phyloP scores from a whole-genome alignment of 2,113 vertebrate species.

The Paramormyrops kingsleyae region DNA sequence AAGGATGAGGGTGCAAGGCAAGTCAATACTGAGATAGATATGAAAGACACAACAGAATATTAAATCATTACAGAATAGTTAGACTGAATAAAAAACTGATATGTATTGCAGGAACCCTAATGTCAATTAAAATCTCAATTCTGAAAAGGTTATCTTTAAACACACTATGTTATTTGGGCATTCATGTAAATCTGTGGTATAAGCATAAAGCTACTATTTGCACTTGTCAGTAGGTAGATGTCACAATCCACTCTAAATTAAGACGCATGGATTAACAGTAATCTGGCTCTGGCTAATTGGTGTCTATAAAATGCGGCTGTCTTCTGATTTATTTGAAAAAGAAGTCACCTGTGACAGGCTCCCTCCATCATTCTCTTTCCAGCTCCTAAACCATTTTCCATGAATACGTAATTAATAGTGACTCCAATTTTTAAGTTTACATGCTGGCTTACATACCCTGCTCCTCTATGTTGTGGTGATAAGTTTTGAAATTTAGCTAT shows the following conservation, averaged over 20 bases:
- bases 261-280: neutral
- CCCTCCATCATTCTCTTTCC: neutral
- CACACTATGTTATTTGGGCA: neutral
- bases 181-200: neutral
- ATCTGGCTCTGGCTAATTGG: neutral
- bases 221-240: neutral
- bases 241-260: neutral
- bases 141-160: neutral
- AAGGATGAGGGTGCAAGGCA: neutral
- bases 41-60: neutral
- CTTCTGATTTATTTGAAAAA: neutral
- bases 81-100: neutral
- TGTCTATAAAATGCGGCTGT: neutral
- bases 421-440: neutral
- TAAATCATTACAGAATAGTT: neutral
- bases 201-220: neutral
- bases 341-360: neutral
- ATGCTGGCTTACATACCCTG: neutral
- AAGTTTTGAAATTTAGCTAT: neutral
- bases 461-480: neutral
- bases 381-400: neutral
- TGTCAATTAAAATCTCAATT: neutral
- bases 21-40: neutral
- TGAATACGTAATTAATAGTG: neutral
- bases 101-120: neutral